Evolutionary conservation across 2,797 vertebrate species (phyloP).

Genomic region (Allobates femoralis): DNA sequence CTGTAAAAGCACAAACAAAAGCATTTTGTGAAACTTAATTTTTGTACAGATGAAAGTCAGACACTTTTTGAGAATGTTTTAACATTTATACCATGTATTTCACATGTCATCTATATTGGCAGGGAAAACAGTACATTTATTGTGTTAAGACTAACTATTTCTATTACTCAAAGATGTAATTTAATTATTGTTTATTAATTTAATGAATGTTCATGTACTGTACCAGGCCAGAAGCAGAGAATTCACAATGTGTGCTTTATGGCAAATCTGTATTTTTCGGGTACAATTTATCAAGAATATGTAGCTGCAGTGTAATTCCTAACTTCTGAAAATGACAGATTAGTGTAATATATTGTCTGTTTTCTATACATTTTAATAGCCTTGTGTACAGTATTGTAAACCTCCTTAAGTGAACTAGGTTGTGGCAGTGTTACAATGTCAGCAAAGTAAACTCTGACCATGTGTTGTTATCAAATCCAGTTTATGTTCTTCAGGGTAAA

Average conservation of each 20-base stretch:
- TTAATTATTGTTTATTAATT: slow-evolving; percentile 11
- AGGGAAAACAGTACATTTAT: slow-evolving; percentile 28
- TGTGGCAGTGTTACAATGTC: slow-evolving; percentile 71
- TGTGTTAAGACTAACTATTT: slow-evolving; percentile 16
- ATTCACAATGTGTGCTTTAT: slow-evolving; percentile 71
- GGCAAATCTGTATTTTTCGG: slow-evolving; percentile 72
- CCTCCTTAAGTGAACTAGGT: slow-evolving; percentile 75
- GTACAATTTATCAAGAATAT: slow-evolving; percentile 76
- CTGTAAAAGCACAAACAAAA: slow-evolving; percentile 15
- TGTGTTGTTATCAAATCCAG: slow-evolving; percentile 69
- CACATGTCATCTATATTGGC: background rate
- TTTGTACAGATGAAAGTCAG: background rate
- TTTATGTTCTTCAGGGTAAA: slow-evolving; percentile 76
- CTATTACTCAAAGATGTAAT: background rate
- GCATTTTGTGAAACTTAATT: slow-evolving; percentile 1
- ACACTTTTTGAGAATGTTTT: background rate
- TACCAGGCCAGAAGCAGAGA: slow-evolving; percentile 74
- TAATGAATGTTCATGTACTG: slow-evolving; percentile 41
- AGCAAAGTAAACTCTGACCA: slow-evolving; percentile 68
- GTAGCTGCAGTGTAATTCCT: slow-evolving; percentile 72
- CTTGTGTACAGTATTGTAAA: slow-evolving; percentile 82
- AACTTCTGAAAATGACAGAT: slow-evolving; percentile 69
- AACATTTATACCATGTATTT: background rate
- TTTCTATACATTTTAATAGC: slow-evolving; percentile 81
- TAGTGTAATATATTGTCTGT: slow-evolving; percentile 70